Conservation (phyloP, 1,140 invertebrate genomes). For the Geopemphigus sp. region DNA sequence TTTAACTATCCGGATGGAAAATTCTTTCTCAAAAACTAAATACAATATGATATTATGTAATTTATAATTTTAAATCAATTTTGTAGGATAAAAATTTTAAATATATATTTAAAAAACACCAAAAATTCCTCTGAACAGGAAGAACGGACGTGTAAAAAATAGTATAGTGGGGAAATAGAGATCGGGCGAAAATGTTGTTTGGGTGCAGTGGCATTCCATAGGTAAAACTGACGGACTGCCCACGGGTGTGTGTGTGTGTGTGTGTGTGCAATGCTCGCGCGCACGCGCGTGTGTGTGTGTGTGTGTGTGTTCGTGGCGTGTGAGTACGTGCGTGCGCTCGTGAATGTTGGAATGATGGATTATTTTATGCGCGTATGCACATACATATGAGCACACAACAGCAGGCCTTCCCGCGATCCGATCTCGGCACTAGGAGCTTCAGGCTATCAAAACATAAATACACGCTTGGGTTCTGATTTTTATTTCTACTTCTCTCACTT, state of each 20-base stretch:
- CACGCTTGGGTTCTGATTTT: slow-evolving; percentile 32
- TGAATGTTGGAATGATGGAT: slow-evolving; percentile 49
- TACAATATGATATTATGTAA: neutral
- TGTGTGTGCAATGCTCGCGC: neutral
- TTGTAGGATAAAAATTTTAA: neutral
- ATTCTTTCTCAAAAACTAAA: neutral
- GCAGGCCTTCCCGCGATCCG: slow-evolving; percentile 40
- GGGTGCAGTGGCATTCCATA: slow-evolving; percentile 49
- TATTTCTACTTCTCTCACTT: slow-evolving; percentile 21
- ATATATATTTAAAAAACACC: neutral
- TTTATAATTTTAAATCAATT: slow-evolving; percentile 17
- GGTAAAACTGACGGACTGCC: slow-evolving; percentile 46
- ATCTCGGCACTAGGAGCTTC: slow-evolving; percentile 45
- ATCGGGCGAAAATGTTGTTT: slow-evolving; percentile 48
- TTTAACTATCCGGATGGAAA: neutral
- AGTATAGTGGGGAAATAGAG: slow-evolving; percentile 4
- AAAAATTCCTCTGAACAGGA: slow-evolving; percentile 5
- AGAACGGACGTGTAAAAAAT: slow-evolving; percentile 2
- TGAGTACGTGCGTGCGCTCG: slow-evolving; percentile 23
- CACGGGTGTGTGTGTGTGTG: slow-evolving; percentile 22
- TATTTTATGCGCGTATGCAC: slow-evolving; percentile 46
- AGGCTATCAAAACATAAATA: slow-evolving; percentile 47
- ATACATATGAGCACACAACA: slow-evolving; percentile 25
- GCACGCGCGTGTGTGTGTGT: neutral
- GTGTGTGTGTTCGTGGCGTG: neutral